A percentile compares a stretch with the other conserved stretches of the same genome.
phyloP scores from a whole-genome alignment of 2,888 invertebrate genomes.

The Clepsis dumicolana region DNA sequence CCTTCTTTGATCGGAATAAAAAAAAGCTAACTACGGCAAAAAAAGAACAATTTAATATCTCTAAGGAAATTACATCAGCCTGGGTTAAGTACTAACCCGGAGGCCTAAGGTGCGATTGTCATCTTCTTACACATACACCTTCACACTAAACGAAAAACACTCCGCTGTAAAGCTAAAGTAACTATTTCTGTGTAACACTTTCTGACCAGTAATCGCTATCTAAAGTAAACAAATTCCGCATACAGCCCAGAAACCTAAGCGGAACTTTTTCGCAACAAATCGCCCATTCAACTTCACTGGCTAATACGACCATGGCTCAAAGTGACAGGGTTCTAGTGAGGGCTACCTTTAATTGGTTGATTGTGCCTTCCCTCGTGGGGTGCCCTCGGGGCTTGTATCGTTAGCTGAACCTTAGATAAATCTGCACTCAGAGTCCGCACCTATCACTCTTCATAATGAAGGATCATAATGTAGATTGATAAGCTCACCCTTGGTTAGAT shows the following conservation, averaged over 20 bases:
- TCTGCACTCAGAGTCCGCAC: slow-evolving; percentile 68
- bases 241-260: slow-evolving; percentile 41
- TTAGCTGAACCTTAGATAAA: slow-evolving; percentile 79
- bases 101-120: too few relatives aligned
- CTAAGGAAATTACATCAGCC: too few relatives aligned
- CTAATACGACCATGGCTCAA: background rate
- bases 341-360: background rate
- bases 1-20: too few relatives aligned
- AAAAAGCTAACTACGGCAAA: too few relatives aligned
- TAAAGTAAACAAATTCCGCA: slow-evolving; percentile 54
- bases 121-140: background rate
- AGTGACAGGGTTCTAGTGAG: background rate
- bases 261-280: background rate
- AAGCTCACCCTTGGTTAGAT: slow-evolving; percentile 70
- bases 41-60: too few relatives aligned
- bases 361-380: slow-evolving; percentile 14
- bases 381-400: slow-evolving; percentile 51
- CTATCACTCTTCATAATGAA: slow-evolving; percentile 85
- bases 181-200: slow-evolving; percentile 47
- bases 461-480: slow-evolving; percentile 84
- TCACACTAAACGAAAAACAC: slow-evolving; percentile 46
- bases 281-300: background rate
- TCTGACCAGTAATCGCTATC: slow-evolving; percentile 42
- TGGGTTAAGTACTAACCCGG: too few relatives aligned
- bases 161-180: slow-evolving; percentile 46